Evolutionary conservation across 2,113 vertebrate genomes (phyloP), one percentile per base, ranked within the genome.

Genomic region (Merops nubicus): DNA sequence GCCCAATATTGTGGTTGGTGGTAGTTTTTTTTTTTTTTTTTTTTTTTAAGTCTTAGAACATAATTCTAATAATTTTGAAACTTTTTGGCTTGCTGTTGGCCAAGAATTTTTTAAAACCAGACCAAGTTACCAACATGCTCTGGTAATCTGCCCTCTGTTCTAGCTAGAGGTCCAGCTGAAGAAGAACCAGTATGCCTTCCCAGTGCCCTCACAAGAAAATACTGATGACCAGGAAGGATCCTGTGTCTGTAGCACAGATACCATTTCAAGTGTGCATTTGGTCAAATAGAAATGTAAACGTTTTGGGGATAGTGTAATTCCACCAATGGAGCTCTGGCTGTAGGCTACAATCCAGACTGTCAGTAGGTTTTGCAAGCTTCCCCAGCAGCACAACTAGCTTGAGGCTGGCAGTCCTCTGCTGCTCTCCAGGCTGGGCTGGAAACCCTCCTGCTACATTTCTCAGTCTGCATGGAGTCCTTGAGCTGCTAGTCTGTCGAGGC

Each of bases 241-340:
- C 34, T 73, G 15, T 34, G 45, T 74, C n/a, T 73, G 10, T 51
- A 45, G 63, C 48, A 86, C 47, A 63, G 50, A 45, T 63, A 25
- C 12, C 0, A 2, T 68, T 76, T 72, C 17, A 51, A 76, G 12
- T 0, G 0, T 74, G 26, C 13, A 12, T 78, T 85, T 75, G 67
- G 10, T 88, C 45, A 43, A 89, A 40, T 9, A 73, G 25, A 54
- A 86, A 60, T 31, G 43, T 54, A 20, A 16, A 60, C 10, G 11
- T 83, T 85, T 62, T 86, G 62, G 45, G 43, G 72, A 5, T 36
- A 29, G 22, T 31, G 33, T 36, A 54, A 42, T 64, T 91, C 62
- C 34, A 28, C 15, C 56, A 45, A 67, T 0, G 17, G 62, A 67
- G 42, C 62, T 91, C 22, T 80, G 69, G 31, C 42, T 70, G 31